A percentile compares a stretch with the other conserved stretches of the same genome.
Evolutionary conservation across 2,113 vertebrate genomes (phyloP).

Genomic region (Rhynchopsitta pachyrhyncha): DNA sequence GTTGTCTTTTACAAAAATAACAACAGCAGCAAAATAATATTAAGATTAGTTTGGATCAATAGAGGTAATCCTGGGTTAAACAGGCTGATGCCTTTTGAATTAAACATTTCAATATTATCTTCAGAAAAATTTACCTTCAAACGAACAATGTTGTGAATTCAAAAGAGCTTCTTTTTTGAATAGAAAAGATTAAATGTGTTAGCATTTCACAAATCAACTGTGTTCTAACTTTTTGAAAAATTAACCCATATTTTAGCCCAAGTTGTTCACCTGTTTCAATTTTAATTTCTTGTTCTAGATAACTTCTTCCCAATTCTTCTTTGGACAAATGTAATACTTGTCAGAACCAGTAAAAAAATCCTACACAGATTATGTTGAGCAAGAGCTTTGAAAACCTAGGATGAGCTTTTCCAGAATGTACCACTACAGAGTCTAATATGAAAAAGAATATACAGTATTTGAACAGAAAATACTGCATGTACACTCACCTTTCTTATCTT

Average conservation of each 20-base stretch:
- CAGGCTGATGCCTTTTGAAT: not conserved
- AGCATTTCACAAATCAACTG: not conserved
- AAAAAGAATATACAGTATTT: not conserved
- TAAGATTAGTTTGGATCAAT: not conserved
- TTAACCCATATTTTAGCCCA: not conserved
- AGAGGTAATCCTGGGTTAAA: not conserved
- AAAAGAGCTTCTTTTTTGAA: not conserved
- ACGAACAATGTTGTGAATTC: not conserved
- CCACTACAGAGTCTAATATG: not conserved
- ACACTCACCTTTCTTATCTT: not conserved
- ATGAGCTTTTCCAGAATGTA: not conserved
- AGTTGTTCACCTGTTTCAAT: not conserved
- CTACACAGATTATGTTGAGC: not conserved
- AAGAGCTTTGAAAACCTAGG: not conserved
- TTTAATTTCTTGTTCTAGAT: not conserved
- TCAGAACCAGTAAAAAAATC: not conserved
- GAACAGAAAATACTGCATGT: not conserved
- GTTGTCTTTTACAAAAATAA: not conserved
- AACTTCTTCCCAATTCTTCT: not conserved
- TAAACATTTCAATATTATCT: not conserved
- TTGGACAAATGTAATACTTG: not conserved
- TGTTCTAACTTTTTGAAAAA: not conserved
- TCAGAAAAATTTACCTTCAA: not conserved
- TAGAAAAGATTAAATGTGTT: not conserved
- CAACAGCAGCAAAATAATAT: not conserved